phyloP scores from a whole-genome alignment of 2,888 invertebrate genomes.

The Nomada flava region DNA sequence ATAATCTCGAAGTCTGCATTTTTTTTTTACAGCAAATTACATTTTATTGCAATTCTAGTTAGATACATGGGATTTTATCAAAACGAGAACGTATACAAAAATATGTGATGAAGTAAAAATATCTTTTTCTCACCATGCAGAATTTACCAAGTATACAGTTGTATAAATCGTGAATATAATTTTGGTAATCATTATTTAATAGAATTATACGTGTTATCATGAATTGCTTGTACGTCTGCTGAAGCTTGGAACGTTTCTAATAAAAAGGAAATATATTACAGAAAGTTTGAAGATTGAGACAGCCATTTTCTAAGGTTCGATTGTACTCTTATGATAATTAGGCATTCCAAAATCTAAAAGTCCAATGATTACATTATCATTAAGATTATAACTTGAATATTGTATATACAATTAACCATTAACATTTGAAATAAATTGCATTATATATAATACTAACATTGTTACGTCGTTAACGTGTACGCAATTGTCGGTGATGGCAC shows the following conservation, averaged over 20 bases:
- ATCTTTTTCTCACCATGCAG: background rate
- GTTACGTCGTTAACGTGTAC: constrained; percentile 47
- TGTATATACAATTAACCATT: constrained; percentile 82
- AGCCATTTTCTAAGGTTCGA: constrained; percentile 74
- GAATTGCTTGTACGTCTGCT: constrained; percentile 15
- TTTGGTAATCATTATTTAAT: constrained; percentile 34
- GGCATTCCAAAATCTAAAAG: constrained; percentile 82
- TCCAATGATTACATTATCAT: constrained; percentile 78
- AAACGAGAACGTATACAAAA: background rate
- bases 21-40: constrained; percentile 8
- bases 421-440: constrained; percentile 79
- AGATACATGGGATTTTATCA: constrained; percentile 1
- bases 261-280: constrained; percentile 24
- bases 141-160: constrained; percentile 6
- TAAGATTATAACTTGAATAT: constrained; percentile 76
- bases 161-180: constrained; percentile 36
- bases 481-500: constrained; percentile 45
- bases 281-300: constrained; percentile 76
- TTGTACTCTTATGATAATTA: constrained; percentile 77
- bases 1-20: constrained; percentile 22
- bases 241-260: constrained; percentile 24
- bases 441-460: constrained; percentile 65
- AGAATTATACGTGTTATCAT: constrained; percentile 28
- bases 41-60: constrained; percentile 23
- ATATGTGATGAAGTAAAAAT: background rate